These are phyloP conservation scores for Chromoteleia sp. DNA, from an alignment of 2,888 invertebrate genomes.

Conservation along the genomic window DNA sequence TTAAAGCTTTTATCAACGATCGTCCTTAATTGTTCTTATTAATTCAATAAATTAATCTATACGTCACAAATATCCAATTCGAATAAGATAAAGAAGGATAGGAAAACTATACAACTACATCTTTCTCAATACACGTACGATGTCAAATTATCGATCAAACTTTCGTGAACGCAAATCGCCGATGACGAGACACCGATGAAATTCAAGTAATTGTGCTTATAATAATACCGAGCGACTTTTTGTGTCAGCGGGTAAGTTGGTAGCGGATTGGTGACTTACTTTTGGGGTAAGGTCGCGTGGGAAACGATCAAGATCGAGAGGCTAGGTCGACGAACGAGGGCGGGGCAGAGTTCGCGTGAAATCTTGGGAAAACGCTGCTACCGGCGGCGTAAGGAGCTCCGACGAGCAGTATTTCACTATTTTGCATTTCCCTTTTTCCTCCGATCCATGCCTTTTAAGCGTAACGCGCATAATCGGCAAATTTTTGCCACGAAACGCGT, in stretches of 20 bases:
- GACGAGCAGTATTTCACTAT: slow-evolving; percentile 26
- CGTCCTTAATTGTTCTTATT: too few relatives aligned
- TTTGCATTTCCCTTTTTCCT: slow-evolving; percentile 44
- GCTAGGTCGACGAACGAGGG: slow-evolving; percentile 76
- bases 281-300: slow-evolving; percentile 77
- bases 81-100: too few relatives aligned
- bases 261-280: slow-evolving; percentile 51
- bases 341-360: slow-evolving; percentile 71
- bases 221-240: slow-evolving; percentile 41
- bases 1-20: too few relatives aligned
- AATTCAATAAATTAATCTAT: too few relatives aligned
- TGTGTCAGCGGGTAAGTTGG: slow-evolving; percentile 65
- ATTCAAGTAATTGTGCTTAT: slow-evolving; percentile 14
- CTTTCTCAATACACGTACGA: too few relatives aligned
- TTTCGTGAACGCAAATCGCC: slow-evolving; percentile 5
- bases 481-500: neutral
- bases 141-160: too few relatives aligned
- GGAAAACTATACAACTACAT: too few relatives aligned
- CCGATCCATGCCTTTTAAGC: slow-evolving; percentile 21
- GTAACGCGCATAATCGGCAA: slow-evolving; percentile 24
- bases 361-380: slow-evolving; percentile 65
- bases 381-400: slow-evolving; percentile 23
- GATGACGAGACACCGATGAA: slow-evolving; percentile 9
- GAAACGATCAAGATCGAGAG: slow-evolving; percentile 76
- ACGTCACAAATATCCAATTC: too few relatives aligned